Evolutionary conservation across 2,797 vertebrate genomes (phyloP), one percentile per base, ranked within the genome.

Genomic region (Hybognathus amarus): DNA sequence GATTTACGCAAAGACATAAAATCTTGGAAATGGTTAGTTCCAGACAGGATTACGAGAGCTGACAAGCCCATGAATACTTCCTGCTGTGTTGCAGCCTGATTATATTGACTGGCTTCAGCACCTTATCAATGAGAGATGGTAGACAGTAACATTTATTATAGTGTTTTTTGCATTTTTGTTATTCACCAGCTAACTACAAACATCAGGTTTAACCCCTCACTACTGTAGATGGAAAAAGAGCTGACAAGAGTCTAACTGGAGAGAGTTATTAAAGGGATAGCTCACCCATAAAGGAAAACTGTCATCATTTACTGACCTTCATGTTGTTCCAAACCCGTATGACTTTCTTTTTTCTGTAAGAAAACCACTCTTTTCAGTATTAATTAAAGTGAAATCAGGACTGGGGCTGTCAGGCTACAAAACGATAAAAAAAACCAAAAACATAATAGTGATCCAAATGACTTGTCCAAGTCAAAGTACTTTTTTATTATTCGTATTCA

Each of bases 1-100:
- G 88, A 87, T 89, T 90, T 88, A 87, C 61, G n/a, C 68, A 59
- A 66, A 80, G 79, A 63, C 30, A 56, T 84, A 84, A 87, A 84
- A 74, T 71, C 38, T 47, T 59, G 54, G 59, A 87, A 77, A 75
- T 13, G 52, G 59, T 42, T 59, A 30, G 63, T 85, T 85, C 83
- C 67, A 68, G 83, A 85, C 87, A 70, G 56, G 61, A 77, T 82
- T 56, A 61, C 79, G 11, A 83, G 71, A 84, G n/a, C 15, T 63
- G 36, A 80, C 66, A 80, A 80, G 73, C 56, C 30, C 24, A 59
- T 67, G 24, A 83, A 75, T 33, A 24, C 56, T 52, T 82, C 52
- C 27, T 74, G 15, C 12, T 59, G 64, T 61, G 80, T 82, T 82
- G 70, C 24, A 64, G 45, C n/a, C 61, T 66, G 56, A 74, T 63